Evolutionary conservation across 2,888 invertebrate genomes (phyloP).

Genomic region (Eupithecia insigniata): DNA sequence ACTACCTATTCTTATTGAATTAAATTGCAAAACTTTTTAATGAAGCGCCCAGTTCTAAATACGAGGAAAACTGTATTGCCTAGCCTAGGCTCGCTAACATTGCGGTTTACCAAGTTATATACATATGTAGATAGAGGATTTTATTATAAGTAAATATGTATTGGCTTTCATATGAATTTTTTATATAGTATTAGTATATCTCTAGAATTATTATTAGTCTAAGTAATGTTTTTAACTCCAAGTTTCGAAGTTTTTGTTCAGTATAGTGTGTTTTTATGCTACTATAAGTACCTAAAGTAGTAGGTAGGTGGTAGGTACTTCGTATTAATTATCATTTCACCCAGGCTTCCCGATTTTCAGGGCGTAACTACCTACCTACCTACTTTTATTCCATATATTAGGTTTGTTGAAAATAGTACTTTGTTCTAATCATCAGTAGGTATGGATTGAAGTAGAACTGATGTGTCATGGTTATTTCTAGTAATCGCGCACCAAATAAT

Average conservation of each 20-base stretch:
- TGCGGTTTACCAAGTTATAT: conserved; percentile 13
- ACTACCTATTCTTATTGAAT: background rate
- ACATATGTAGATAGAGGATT: background rate
- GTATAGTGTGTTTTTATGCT: background rate
- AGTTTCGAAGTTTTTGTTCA: background rate
- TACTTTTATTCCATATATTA: background rate
- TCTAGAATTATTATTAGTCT: background rate
- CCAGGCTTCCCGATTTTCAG: background rate
- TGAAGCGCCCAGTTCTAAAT: conserved; percentile 9
- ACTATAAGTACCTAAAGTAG: background rate
- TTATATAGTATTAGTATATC: background rate
- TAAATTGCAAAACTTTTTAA: conserved; percentile 8
- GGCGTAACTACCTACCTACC: background rate
- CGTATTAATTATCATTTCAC: background rate
- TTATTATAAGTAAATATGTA: background rate
- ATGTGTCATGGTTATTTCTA: conserved; percentile 46
- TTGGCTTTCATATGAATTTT: background rate
- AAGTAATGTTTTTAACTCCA: background rate
- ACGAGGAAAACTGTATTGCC: background rate
- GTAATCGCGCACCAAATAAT: conserved; percentile 45
- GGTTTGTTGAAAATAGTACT: background rate
- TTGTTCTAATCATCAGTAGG: background rate
- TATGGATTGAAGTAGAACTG: conserved; percentile 26
- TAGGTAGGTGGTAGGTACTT: background rate
- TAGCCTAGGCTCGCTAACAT: conserved; percentile 3